A percentile compares a stretch with the other conserved stretches of the same genome.
Evolutionary conservation across 2,113 vertebrate genomes (phyloP).

Genomic region (Notothenia rossii): DNA sequence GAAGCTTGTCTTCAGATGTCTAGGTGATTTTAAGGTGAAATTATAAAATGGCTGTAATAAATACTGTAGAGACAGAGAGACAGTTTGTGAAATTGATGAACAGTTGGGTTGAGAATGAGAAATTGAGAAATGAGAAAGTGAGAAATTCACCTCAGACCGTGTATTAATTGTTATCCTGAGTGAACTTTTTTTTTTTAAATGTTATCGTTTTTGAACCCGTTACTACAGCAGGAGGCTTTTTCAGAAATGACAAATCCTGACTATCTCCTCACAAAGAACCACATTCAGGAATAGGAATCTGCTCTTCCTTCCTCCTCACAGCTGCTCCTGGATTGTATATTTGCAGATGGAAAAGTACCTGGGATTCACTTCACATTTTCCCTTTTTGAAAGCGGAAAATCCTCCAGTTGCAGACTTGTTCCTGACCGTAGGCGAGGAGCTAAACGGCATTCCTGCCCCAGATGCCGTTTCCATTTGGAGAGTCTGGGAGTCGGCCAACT

Average conservation of each 20-base stretch:
- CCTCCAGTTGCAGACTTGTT: constrained; percentile 32
- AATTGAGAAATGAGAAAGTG: no score
- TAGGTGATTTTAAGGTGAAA: not conserved
- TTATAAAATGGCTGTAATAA: not conserved
- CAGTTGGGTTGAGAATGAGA: not conserved
- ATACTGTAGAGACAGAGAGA: not conserved
- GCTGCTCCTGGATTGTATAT: not conserved
- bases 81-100: not conserved
- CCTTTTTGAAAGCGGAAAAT: constrained; percentile 31
- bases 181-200: no score
- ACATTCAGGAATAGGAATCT: not conserved
- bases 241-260: not conserved
- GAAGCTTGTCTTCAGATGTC: not conserved
- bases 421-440: constrained; percentile 43
- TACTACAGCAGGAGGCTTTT: not conserved
- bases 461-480: constrained; percentile 69
- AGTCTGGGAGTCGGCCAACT: constrained; percentile 49
- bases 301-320: not conserved
- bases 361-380: constrained; percentile 21
- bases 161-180: not conserved
- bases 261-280: not conserved
- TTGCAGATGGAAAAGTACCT: constrained; percentile 40
- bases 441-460: constrained; percentile 62
- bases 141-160: not conserved
- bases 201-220: not conserved